phyloP scores from a whole-genome alignment of 2,797 vertebrate species.

The Enteromius anoplus region DNA sequence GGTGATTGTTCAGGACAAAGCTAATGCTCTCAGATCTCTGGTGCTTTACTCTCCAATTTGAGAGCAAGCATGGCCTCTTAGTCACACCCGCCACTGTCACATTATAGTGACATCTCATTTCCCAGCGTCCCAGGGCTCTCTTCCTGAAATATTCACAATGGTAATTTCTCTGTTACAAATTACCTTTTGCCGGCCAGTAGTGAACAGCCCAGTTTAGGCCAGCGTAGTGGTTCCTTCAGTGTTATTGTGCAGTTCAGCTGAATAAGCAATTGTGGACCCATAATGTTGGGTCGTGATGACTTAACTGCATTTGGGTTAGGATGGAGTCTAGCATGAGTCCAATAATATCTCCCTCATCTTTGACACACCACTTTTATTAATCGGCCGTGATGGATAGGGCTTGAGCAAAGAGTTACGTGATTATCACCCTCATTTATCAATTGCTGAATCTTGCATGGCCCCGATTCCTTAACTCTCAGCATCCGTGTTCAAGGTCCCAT shows the following conservation, averaged over 20 bases:
- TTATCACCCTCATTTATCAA: constrained; percentile 28
- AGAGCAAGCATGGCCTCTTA: constrained; percentile 25
- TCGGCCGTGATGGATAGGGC: constrained; percentile 15
- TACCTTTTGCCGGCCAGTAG: constrained; percentile 25
- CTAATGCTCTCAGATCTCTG: constrained; percentile 42
- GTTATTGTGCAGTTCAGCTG: constrained; percentile 22
- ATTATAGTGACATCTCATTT: constrained; percentile 48
- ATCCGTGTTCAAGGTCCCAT: constrained; percentile 1
- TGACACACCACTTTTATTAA: constrained; percentile 24
- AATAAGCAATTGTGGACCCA: neutral
- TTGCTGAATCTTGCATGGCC: constrained; percentile 6
- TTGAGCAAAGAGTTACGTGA: constrained; percentile 19
- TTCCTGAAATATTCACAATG: constrained; percentile 52
- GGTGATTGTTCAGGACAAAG: constrained; percentile 33
- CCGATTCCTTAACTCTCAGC: neutral
- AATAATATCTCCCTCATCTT: constrained; percentile 18
- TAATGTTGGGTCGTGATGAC: neutral
- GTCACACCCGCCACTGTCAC: constrained; percentile 46
- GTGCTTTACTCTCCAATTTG: constrained; percentile 43
- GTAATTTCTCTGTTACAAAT: constrained; percentile 46
- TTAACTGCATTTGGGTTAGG: neutral
- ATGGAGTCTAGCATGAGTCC: neutral
- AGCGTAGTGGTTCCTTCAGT: neutral
- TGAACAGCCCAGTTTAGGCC: constrained; percentile 31
- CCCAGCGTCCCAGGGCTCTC: constrained; percentile 38